Conservation (phyloP, 1,140 invertebrate genomes). For the Drosophila kanapiae region DNA sequence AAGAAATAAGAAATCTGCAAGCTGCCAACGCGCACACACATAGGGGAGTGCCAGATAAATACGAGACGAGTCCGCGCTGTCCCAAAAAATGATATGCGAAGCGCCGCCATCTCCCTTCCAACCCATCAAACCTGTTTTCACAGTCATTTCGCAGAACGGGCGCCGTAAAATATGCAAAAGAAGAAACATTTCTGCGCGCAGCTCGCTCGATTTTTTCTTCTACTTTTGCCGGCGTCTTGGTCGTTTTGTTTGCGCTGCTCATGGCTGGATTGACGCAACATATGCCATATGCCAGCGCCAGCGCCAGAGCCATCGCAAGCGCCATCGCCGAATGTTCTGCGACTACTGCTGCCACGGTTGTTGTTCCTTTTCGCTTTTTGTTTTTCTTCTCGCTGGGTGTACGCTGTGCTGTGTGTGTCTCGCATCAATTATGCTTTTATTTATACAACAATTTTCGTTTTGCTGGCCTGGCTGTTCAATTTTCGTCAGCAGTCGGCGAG, state of each 20-base stretch:
- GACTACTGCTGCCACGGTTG: slow-evolving; percentile 25
- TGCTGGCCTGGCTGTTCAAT: slow-evolving; percentile 71
- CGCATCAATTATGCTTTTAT: slow-evolving; percentile 84
- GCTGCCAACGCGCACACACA: slow-evolving; percentile 50
- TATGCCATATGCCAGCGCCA: slow-evolving; percentile 70
- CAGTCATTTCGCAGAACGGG: slow-evolving; percentile 71
- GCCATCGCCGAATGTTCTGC: slow-evolving; percentile 49
- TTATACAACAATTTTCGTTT: slow-evolving; percentile 81
- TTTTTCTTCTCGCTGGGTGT: slow-evolving; percentile 3
- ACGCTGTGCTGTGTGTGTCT: slow-evolving; percentile 60
- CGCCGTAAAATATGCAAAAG: slow-evolving; percentile 78
- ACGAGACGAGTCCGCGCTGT: slow-evolving; percentile 47
- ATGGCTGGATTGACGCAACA: slow-evolving; percentile 79
- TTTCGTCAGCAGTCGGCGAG: slow-evolving; percentile 68
- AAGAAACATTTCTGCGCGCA: slow-evolving; percentile 67
- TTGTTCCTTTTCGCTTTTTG: slow-evolving; percentile 4
- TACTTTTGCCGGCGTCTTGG: slow-evolving; percentile 37
- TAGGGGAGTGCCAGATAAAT: slow-evolving; percentile 49
- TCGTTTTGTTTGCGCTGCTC: slow-evolving; percentile 68
- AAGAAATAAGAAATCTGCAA: slow-evolving; percentile 74
- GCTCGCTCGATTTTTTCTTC: slow-evolving; percentile 21
- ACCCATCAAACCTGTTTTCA: slow-evolving; percentile 73
- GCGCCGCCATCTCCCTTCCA: slow-evolving; percentile 33
- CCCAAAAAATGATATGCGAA: slow-evolving; percentile 70
- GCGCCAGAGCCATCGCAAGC: background rate